These are phyloP conservation scores for Eunapius fragilis DNA, from an alignment of 37 sponge, comb jelly and placozoan genomes.

Conservation along the genomic window DNA sequence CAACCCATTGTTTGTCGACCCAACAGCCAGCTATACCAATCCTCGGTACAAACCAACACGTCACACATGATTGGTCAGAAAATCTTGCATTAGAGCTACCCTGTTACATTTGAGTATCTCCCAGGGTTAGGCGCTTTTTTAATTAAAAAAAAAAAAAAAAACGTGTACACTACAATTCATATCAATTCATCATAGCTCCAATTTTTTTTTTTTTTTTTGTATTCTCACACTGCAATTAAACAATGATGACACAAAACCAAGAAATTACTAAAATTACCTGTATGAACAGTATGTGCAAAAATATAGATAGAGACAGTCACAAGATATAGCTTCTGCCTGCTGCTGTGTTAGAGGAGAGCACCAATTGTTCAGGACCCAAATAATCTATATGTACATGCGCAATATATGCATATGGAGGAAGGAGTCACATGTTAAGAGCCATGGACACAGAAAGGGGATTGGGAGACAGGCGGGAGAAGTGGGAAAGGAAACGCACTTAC, in stretches of 20 bases:
- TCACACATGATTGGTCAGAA: background rate
- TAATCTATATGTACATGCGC: background rate
- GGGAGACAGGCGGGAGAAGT: background rate
- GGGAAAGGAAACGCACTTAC: conserved; percentile 29
- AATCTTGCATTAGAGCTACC: background rate
- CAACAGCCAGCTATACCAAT: conserved; percentile 28
- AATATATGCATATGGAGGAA: background rate
- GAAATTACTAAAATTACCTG: background rate
- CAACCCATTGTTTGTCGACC: conserved; percentile 62
- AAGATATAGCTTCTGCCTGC: background rate
- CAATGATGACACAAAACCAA: background rate
- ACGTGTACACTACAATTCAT: background rate
- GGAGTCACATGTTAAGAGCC: too few relatives aligned
- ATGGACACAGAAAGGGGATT: background rate
- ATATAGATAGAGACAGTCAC: background rate
- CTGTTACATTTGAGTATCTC: too few relatives aligned
- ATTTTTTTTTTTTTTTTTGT: too few relatives aligned
- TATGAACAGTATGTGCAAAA: background rate
- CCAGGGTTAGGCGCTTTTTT: too few relatives aligned
- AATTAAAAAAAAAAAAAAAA: too few relatives aligned
- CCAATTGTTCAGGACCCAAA: background rate
- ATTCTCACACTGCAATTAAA: background rate
- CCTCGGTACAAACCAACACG: conserved; percentile 28
- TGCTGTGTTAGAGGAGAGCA: background rate
- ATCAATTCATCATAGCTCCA: background rate